These are phyloP conservation scores for Sanderia malayensis DNA, from an alignment of 30 jellyfish, hydroid and myxozoan species.

Conservation along the genomic window DNA sequence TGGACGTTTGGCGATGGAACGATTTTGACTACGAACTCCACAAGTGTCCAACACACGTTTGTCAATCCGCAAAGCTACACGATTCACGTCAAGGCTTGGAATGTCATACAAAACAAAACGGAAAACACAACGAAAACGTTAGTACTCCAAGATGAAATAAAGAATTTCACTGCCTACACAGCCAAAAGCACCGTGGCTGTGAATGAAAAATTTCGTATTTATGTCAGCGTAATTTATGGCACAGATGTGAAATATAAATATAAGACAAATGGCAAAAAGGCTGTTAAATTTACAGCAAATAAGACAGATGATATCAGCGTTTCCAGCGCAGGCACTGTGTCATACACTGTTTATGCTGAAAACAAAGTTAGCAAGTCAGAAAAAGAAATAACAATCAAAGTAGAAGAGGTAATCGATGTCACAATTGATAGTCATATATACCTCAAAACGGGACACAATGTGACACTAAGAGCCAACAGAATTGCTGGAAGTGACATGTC, in stretches of 20 bases:
- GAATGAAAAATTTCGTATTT: slow-evolving; percentile 21
- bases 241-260: slow-evolving; percentile 25
- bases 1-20: slow-evolving; percentile 60
- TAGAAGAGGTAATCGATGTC: slow-evolving; percentile 24
- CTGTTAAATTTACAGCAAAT: background rate
- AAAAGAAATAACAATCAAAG: background rate
- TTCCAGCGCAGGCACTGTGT: slow-evolving; percentile 3
- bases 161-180: slow-evolving; percentile 22
- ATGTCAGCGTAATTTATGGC: slow-evolving; percentile 21
- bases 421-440: background rate
- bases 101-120: background rate
- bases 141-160: slow-evolving; percentile 39
- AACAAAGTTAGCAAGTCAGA: slow-evolving; percentile 13
- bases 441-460: background rate
- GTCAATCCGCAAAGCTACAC: slow-evolving; percentile 8
- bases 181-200: slow-evolving; percentile 19
- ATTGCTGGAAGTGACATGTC: slow-evolving; percentile 40
- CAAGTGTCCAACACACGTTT: slow-evolving; percentile 15
- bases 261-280: background rate
- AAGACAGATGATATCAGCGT: background rate
- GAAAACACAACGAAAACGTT: slow-evolving; percentile 1
- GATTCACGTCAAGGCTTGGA: slow-evolving; percentile 15
- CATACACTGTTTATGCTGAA: slow-evolving; percentile 9
- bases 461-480: background rate
- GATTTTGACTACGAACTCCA: background rate